A percentile compares a stretch with the other conserved stretches of the same genome.
Evolutionary conservation across 2,797 vertebrate genomes (phyloP).

Genomic region (Hipposideros larvatus): DNA sequence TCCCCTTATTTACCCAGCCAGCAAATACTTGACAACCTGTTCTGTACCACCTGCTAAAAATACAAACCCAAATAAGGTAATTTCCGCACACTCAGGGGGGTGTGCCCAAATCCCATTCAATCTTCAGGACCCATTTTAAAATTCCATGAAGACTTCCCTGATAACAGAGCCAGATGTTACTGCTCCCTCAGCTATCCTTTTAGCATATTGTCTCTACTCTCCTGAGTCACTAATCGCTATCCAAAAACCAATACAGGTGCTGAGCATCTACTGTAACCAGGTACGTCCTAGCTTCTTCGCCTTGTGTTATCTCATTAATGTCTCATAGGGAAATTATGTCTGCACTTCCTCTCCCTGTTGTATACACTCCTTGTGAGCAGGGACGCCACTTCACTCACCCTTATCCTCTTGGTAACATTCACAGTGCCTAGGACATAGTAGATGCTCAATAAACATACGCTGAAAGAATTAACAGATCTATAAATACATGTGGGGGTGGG

Average conservation of each 20-base stretch:
- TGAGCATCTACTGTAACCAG: background rate
- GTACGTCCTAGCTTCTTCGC: background rate
- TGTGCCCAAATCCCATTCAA: background rate
- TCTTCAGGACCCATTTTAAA: constrained; percentile 47
- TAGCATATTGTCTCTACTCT: background rate
- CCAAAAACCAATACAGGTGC: background rate
- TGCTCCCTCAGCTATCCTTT: constrained; percentile 38
- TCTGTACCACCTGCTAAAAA: constrained; percentile 34
- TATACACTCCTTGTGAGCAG: background rate
- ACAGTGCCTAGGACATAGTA: constrained; percentile 8
- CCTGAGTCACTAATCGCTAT: background rate
- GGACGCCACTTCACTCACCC: background rate
- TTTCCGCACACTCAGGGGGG: background rate
- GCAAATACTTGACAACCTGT: constrained; percentile 34
- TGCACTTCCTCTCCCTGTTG: background rate
- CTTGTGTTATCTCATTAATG: background rate
- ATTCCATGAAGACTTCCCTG: background rate
- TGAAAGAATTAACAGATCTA: constrained; percentile 31
- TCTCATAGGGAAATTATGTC: constrained; percentile 24
- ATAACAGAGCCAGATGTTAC: background rate
- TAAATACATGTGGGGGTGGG: background rate
- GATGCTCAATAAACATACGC: constrained; percentile 35
- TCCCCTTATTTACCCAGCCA: constrained; percentile 45
- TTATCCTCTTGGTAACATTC: constrained; percentile 27
- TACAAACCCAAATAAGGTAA: constrained; percentile 29